Evolutionary conservation across 2,797 vertebrate genomes (phyloP).

Genomic region (Danio albolineatus): DNA sequence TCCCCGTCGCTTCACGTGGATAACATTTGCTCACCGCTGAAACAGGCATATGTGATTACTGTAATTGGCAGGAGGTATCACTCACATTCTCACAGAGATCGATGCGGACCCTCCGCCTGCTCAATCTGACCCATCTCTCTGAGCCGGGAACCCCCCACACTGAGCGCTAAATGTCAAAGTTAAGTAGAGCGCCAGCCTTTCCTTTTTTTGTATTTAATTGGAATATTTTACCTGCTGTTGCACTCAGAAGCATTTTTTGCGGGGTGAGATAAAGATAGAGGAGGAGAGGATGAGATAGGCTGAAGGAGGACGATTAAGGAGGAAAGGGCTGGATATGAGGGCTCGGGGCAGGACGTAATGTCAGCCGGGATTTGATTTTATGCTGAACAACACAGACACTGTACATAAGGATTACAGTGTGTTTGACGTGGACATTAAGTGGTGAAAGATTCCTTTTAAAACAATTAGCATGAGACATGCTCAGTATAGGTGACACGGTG

Average conservation of each 20-base stretch:
- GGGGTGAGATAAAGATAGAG: conserved; percentile 56
- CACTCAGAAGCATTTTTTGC: conserved; percentile 57
- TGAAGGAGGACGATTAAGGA: conserved; percentile 27
- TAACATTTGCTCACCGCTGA: conserved; percentile 53
- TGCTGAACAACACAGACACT: background rate
- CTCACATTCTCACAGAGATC: conserved; percentile 63
- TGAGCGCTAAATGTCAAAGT: conserved; percentile 62
- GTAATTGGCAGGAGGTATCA: conserved; percentile 58
- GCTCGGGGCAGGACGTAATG: conserved; percentile 40
- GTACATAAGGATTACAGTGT: background rate
- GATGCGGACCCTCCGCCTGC: conserved; percentile 52
- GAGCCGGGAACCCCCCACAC: conserved; percentile 28
- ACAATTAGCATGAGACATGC: background rate
- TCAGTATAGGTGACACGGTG: too few relatives aligned
- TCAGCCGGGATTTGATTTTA: conserved; percentile 19
- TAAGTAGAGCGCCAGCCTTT: conserved; percentile 55
- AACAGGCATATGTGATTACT: conserved; percentile 55
- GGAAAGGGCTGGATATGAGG: conserved; percentile 54
- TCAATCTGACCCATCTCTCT: conserved; percentile 60
- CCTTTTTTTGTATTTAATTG: conserved; percentile 54
- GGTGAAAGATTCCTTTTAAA: background rate
- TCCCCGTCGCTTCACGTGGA: conserved; percentile 49
- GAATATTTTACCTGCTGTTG: conserved; percentile 56
- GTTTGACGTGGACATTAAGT: conserved; percentile 3
- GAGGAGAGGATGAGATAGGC: conserved; percentile 37